phyloP scores from a whole-genome alignment of 2,888 invertebrate genomes.

The Lymantria monacha region DNA sequence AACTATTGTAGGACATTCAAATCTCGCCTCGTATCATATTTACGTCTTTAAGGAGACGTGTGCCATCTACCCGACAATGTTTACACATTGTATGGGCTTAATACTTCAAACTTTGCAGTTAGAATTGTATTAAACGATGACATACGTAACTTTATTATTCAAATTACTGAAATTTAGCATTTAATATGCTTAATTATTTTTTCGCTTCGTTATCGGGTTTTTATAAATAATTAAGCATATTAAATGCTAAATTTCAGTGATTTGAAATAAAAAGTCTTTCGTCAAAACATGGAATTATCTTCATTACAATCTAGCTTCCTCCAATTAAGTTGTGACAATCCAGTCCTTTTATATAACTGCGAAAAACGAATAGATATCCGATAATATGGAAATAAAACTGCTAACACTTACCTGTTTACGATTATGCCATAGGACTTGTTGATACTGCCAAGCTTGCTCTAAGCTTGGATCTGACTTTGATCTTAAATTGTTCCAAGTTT shows the following conservation, averaged over 20 bases:
- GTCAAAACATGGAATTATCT: background rate
- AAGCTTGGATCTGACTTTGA: background rate
- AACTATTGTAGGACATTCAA: too few species aligned
- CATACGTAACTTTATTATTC: too few species aligned
- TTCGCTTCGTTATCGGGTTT: too few species aligned
- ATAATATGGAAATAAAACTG: background rate
- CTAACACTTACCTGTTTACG: background rate
- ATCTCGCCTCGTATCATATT: too few species aligned
- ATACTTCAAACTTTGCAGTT: too few species aligned
- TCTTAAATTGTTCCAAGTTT: background rate
- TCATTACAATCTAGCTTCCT: background rate
- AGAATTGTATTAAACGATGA: too few species aligned
- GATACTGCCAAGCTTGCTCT: background rate
- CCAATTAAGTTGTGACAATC: background rate
- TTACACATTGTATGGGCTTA: too few species aligned
- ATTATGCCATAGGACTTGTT: background rate
- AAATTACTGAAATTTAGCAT: too few species aligned
- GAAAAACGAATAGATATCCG: background rate
- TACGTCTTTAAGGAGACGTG: too few species aligned
- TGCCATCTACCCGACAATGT: too few species aligned
- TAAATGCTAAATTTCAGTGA: background rate
- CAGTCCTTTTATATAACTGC: background rate
- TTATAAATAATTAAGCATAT: background rate
- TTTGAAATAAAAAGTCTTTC: background rate
- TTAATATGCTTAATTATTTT: too few species aligned